Percentiles rank a stretch among this genome's conserved stretches.
Evolutionary conservation across 2,888 invertebrate species (phyloP).

Genomic region (Mylabris sibirica): DNA sequence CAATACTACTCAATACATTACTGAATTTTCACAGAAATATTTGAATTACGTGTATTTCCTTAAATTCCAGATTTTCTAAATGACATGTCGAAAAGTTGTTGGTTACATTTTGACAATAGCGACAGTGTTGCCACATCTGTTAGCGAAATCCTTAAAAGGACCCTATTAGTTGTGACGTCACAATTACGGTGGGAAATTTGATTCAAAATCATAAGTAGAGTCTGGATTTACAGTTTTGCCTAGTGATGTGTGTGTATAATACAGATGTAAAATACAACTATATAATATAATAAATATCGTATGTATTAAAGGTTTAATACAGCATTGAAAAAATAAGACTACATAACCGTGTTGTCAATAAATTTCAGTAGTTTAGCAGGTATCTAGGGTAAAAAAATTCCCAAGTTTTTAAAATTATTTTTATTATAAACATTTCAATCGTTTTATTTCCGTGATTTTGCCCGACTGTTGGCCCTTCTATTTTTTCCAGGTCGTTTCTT

Average conservation of each 20-base stretch:
- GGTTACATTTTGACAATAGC: background rate
- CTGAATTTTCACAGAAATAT: background rate
- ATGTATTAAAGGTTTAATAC: no score
- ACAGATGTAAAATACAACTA: no score
- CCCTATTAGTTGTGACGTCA: no score
- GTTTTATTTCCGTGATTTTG: slow-evolving; percentile 42
- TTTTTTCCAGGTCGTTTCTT: slow-evolving; percentile 61
- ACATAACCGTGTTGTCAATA: no score
- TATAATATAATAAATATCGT: no score
- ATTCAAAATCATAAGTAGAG: no score
- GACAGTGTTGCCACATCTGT: background rate
- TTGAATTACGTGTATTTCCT: background rate
- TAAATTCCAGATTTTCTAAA: background rate
- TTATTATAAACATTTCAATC: background rate
- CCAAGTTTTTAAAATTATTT: background rate
- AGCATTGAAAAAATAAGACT: no score
- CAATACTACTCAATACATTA: background rate
- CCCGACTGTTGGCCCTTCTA: slow-evolving; percentile 61
- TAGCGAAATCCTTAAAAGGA: background rate
- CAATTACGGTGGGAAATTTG: no score
- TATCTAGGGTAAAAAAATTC: no score
- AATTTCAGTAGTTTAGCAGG: no score
- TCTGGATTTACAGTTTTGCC: no score
- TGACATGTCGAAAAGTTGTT: background rate
- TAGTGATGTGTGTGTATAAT: no score